Percentiles rank a stretch among this genome's conserved stretches.
Conservation (phyloP, 30 jellyfish, hydroid and myxozoan genomes). For the Hydra vulgaris region DNA sequence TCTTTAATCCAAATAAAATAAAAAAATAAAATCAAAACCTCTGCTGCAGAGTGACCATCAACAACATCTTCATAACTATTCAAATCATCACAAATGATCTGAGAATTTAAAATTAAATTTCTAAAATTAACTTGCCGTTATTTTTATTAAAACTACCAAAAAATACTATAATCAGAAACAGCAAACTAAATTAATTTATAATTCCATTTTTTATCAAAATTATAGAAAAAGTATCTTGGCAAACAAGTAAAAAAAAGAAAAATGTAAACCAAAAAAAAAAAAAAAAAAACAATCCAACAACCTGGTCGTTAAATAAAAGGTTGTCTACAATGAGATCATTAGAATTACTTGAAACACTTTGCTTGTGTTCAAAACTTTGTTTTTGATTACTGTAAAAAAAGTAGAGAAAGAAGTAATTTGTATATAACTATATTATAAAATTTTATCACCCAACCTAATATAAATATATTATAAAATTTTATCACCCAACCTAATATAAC, state of each 20-base stretch:
- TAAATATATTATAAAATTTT: no score
- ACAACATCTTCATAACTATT: neutral
- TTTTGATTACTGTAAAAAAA: neutral
- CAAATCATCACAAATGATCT: neutral
- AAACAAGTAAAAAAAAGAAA: neutral
- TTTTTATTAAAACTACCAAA: no score
- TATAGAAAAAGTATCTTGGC: no score
- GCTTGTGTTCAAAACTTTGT: neutral
- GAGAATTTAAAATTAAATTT: neutral
- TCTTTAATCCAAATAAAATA: neutral
- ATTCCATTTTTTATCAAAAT: no score
- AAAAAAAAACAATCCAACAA: neutral
- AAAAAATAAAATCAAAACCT: neutral
- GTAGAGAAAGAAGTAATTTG: no score
- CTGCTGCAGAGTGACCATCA: neutral
- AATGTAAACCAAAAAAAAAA: neutral
- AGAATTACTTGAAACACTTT: neutral
- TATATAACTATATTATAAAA: no score
- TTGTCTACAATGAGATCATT: neutral
- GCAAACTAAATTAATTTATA: no score
- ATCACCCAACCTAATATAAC: no score
- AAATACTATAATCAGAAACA: no score
- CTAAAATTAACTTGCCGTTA: no score
- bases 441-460: no score
- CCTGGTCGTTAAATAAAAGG: neutral